Conservation (phyloP, 2,113 vertebrate species). For the Anguilla japonica region DNA sequence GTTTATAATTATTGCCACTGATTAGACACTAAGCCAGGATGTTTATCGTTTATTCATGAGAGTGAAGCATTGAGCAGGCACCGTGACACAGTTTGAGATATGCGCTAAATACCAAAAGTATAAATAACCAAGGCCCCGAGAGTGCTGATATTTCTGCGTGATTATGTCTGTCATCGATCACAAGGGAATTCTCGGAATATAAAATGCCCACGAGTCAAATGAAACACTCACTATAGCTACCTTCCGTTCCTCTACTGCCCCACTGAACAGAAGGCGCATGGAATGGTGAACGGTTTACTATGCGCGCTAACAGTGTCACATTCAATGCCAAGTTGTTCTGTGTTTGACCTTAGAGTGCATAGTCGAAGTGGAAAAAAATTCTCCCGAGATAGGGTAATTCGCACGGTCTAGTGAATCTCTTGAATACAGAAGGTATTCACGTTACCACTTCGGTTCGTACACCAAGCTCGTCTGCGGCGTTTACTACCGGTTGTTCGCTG, state of each 20-base stretch:
- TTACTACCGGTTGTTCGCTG: background rate
- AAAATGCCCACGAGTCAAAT: constrained; percentile 28
- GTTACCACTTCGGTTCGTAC: constrained; percentile 1
- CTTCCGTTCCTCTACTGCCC: constrained; percentile 46
- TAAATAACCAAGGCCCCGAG: constrained; percentile 18
- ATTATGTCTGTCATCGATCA: background rate
- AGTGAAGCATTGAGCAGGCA: constrained; percentile 45
- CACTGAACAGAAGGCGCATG: constrained; percentile 46
- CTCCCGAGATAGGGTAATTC: background rate
- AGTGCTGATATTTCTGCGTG: constrained; percentile 22
- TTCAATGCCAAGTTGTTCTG: background rate
- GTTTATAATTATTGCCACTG: constrained; percentile 19
- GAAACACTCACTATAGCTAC: constrained; percentile 7
- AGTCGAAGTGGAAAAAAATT: constrained; percentile 1
- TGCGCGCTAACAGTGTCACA: background rate
- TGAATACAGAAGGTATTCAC: background rate
- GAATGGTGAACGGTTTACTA: constrained; percentile 28
- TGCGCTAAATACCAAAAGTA: constrained; percentile 17
- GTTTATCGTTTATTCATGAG: constrained; percentile 46
- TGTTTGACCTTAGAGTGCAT: background rate
- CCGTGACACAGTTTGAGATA: constrained; percentile 24
- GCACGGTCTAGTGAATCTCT: background rate
- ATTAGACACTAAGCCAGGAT: constrained; percentile 35
- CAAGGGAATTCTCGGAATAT: constrained; percentile 51
- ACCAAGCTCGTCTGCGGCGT: background rate